phyloP scores from a whole-genome alignment of 2,113 vertebrate species.

The Hippocampus comes region DNA sequence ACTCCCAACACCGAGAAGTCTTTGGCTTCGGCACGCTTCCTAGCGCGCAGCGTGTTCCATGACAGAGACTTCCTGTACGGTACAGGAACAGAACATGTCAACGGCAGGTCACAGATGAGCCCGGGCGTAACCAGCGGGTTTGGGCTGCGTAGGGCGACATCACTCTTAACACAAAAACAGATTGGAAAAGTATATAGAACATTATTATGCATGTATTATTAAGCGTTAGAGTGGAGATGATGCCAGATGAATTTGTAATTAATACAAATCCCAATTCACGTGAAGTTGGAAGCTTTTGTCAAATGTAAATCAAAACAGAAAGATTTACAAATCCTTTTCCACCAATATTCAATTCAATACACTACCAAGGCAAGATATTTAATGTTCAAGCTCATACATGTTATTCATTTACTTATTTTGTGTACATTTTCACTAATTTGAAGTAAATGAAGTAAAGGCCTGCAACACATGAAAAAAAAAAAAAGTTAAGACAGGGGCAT shows the following conservation, averaged over 20 bases:
- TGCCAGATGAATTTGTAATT: neutral
- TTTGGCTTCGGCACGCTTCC: slow-evolving; percentile 90
- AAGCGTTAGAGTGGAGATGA: neutral
- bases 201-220: neutral
- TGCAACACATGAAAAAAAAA: too few relatives aligned
- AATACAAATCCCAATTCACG: too few relatives aligned
- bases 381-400: too few relatives aligned
- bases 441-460: too few relatives aligned
- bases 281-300: too few relatives aligned
- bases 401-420: too few relatives aligned
- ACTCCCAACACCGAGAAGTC: slow-evolving; percentile 72
- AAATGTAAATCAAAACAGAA: too few relatives aligned
- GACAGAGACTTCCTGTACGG: slow-evolving; percentile 99
- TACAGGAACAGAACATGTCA: slow-evolving; percentile 81
- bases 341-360: too few relatives aligned
- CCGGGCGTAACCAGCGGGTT: slow-evolving; percentile 29
- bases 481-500: too few relatives aligned
- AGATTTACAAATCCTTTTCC: too few relatives aligned
- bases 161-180: neutral
- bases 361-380: too few relatives aligned
- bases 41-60: slow-evolving; percentile 97
- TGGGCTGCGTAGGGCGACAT: neutral
- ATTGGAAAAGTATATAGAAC: neutral
- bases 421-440: too few relatives aligned
- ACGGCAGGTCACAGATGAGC: slow-evolving; percentile 60